Percentiles rank a stretch among this genome's conserved stretches.
These are phyloP conservation scores for Tanaodytes sp. DNA, from an alignment of 2,888 invertebrate species.

Conservation along the genomic window DNA sequence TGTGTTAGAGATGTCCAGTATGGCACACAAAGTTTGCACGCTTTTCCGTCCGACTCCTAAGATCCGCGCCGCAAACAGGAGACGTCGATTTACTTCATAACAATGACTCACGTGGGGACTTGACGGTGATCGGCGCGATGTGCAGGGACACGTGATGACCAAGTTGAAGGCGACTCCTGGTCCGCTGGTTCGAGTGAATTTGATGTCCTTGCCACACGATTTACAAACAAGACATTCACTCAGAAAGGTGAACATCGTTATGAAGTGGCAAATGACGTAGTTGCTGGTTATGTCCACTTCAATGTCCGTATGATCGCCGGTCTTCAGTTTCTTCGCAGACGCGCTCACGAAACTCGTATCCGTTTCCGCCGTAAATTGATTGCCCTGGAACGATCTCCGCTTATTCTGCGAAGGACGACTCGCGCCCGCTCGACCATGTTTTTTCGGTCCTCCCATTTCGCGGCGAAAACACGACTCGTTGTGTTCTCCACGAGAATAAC, in stretches of 20 bases:
- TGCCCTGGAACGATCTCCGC: constrained; percentile 6
- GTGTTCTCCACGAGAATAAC: constrained; percentile 3
- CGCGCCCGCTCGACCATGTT: neutral
- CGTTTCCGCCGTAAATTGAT: constrained; percentile 20
- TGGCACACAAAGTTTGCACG: constrained; percentile 5
- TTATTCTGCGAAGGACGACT: neutral
- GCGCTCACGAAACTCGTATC: constrained; percentile 8
- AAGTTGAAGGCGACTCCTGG: constrained; percentile 56
- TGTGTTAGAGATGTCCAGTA: constrained; percentile 17
- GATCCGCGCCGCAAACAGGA: constrained; percentile 56
- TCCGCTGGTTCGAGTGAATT: constrained; percentile 12
- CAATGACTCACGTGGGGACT: constrained; percentile 35
- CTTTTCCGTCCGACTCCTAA: constrained; percentile 47
- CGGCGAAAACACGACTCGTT: too few species aligned
- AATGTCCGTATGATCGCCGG: constrained; percentile 8
- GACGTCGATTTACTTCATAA: constrained; percentile 56
- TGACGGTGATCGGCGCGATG: constrained; percentile 47
- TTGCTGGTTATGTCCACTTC: constrained; percentile 12
- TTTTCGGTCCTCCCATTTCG: constrained; percentile 16
- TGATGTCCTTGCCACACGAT: constrained; percentile 17
- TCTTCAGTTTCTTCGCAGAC: constrained; percentile 16
- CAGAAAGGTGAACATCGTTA: constrained; percentile 7
- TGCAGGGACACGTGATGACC: constrained; percentile 48
- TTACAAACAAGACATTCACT: constrained; percentile 26
- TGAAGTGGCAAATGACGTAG: constrained; percentile 8